Evolutionary conservation across 1,140 invertebrate species (phyloP), one percentile per base, ranked within the genome.

Genomic region (Listronotus oregonensis): DNA sequence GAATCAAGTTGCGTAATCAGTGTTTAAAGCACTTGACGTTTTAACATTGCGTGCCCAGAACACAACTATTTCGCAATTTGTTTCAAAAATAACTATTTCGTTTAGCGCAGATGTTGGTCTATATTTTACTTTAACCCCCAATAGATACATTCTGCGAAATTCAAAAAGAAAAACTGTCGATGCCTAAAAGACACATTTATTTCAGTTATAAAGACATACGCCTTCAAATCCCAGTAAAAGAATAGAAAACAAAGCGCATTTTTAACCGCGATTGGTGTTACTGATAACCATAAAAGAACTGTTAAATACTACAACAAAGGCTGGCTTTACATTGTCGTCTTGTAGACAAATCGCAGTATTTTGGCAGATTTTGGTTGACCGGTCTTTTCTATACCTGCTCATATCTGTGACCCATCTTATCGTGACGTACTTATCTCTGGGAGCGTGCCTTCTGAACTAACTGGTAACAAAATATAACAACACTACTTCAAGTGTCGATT

Each of bases 341-440:
- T 58, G 61, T 58, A 61, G 55, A 70, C 60, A 64, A 64, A 68
- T 71, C 51, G 60, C 40, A 49, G 52, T 68, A 68, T 71, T 71
- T 71, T 71, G 66, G 69, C 66, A 71, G 66, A 64, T 67, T 67
- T 60, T 52, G 65, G 66, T 67, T 65, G 66, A 65, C 66, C 66
- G 59, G 58, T 46, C 58, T 61, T 68, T 68, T 68, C 34, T 67
- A 58, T 61, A 61, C 58, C 58, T 61, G 58, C 58, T 15, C 62
- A 51, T 68, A 62, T 58, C 43, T 61, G 27, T 27, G 40, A 37
- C 61, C 65, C 60, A 67, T 67, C 65, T 64, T 62, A 61, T 58
- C 60, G 42, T 56, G 27, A 51, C 44, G 50, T 56, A 42, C 66
- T 68, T 59, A 68, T 68, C 66, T 59, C 18, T 46, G 47, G 59